phyloP scores from a whole-genome alignment of 2,113 vertebrate genomes.

The Plestiodon gilberti region DNA sequence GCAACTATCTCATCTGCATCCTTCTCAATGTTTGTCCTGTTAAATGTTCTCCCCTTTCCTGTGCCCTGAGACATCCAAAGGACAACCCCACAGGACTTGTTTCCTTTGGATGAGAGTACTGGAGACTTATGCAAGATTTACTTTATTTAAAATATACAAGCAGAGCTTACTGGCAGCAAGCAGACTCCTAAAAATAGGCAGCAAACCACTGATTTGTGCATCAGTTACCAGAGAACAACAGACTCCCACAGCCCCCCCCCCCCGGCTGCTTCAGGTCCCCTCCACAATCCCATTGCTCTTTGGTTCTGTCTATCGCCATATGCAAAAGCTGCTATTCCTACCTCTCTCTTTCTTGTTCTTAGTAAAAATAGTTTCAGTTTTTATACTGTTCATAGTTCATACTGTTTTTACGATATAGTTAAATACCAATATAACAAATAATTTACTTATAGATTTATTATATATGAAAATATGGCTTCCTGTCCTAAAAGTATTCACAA shows the following conservation, averaged over 20 bases:
- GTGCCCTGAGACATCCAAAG: background rate
- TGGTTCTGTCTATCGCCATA: background rate
- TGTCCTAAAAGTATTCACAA: no score
- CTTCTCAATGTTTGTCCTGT: background rate
- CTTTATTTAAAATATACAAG: background rate
- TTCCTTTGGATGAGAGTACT: background rate
- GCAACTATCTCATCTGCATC: background rate
- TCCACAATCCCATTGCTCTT: background rate
- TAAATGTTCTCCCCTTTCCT: background rate
- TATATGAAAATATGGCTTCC: no score
- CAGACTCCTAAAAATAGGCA: no score
- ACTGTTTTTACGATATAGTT: no score
- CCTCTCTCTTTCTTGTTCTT: background rate
- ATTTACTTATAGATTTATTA: no score
- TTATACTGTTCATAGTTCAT: no score
- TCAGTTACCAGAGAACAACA: background rate
- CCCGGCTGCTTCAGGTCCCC: background rate
- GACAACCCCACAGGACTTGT: background rate
- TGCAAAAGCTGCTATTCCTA: background rate
- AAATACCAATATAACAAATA: no score
- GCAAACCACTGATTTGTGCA: no score
- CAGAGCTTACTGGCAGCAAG: background rate
- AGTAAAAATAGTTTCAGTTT: no score
- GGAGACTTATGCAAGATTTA: background rate
- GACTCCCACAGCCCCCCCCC: no score